These are phyloP conservation scores for Nematostella vectensis DNA, from an alignment of 92 coral and sea anemone species.

Conservation along the genomic window DNA sequence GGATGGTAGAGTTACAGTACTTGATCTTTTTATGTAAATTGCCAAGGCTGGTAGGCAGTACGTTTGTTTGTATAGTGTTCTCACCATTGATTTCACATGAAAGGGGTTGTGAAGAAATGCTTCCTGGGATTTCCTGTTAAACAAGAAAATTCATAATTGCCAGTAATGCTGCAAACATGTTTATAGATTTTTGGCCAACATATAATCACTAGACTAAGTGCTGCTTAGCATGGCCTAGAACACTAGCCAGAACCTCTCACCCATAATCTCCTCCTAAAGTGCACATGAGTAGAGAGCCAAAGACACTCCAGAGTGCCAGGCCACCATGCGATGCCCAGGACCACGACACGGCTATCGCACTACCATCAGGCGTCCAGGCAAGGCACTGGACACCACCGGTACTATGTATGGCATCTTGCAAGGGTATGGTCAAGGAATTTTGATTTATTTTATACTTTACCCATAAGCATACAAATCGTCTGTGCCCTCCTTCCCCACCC, in stretches of 20 bases:
- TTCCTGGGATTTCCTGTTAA: slow-evolving; percentile 67
- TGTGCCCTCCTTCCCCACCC: too few relatives aligned
- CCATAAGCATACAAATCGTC: too few relatives aligned
- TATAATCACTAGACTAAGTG: too few relatives aligned
- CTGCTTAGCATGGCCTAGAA: too few relatives aligned
- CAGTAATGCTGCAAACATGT: too few relatives aligned
- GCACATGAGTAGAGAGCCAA: slow-evolving; percentile 92
- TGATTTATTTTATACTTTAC: too few relatives aligned
- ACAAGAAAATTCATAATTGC: neutral
- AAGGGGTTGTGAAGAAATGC: slow-evolving; percentile 85
- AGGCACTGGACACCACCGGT: slow-evolving; percentile 92
- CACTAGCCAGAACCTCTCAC: too few relatives aligned
- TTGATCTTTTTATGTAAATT: too few relatives aligned
- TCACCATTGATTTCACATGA: slow-evolving; percentile 91
- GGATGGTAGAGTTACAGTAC: too few relatives aligned
- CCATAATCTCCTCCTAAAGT: slow-evolving; percentile 93
- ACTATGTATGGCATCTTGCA: slow-evolving; percentile 68
- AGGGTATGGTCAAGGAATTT: neutral
- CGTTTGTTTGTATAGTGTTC: too few relatives aligned
- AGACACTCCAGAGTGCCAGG: slow-evolving; percentile 95
- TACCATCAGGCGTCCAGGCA: slow-evolving; percentile 96
- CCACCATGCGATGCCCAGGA: slow-evolving; percentile 95
- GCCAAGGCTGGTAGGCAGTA: too few relatives aligned
- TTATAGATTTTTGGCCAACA: too few relatives aligned
- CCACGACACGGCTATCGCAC: slow-evolving; percentile 98